These are phyloP conservation scores for Strix aluco DNA, from an alignment of 2,113 vertebrate genomes.

Conservation along the genomic window DNA sequence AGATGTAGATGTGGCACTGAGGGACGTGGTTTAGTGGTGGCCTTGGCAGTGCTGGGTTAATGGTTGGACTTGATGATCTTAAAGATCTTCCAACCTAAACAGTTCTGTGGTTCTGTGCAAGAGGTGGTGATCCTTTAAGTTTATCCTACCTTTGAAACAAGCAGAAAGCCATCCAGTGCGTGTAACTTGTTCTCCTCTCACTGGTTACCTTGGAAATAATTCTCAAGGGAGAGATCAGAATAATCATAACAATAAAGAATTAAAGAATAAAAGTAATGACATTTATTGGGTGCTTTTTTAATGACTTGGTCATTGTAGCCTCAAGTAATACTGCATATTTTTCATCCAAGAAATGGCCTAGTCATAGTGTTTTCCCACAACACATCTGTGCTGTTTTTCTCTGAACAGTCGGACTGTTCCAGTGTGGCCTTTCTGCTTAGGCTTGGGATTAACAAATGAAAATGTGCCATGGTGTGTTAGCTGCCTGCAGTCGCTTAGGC, in stretches of 20 bases:
- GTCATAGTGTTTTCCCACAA: not conserved
- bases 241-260: not conserved
- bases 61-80: too few species aligned
- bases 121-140: not conserved
- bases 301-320: not conserved
- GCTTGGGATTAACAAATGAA: not conserved
- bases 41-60: too few species aligned
- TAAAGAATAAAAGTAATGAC: not conserved
- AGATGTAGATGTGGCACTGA: too few species aligned
- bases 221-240: not conserved
- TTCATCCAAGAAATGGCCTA: not conserved
- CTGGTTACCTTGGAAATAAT: not conserved
- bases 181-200: not conserved
- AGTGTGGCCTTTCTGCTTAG: not conserved
- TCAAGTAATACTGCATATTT: not conserved
- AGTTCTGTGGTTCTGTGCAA: not conserved
- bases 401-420: not conserved
- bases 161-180: not conserved
- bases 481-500: not conserved
- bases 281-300: not conserved
- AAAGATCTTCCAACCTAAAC: too few species aligned
- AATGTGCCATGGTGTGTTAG: accelerated
- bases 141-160: not conserved
- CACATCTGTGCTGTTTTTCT: not conserved
- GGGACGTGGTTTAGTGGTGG: too few species aligned